Conservation (phyloP, 2,888 invertebrate genomes). For the Zonitis immaculata region DNA sequence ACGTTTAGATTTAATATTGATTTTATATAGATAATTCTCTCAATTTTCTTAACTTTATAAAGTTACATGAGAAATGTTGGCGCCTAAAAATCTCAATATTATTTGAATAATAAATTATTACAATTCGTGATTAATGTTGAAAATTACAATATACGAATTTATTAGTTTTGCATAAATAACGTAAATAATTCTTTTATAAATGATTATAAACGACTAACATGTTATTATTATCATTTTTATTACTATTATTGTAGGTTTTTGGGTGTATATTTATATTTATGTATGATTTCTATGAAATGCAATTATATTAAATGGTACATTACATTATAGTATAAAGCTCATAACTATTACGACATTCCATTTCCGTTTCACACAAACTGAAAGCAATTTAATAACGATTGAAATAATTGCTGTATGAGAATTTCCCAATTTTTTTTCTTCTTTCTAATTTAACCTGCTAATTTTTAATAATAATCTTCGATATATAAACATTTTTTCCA, state of each 20-base stretch:
- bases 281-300: slow-evolving; percentile 2
- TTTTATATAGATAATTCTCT: too few relatives aligned
- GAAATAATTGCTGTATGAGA: slow-evolving; percentile 6
- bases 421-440: background rate
- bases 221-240: background rate
- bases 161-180: background rate
- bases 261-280: slow-evolving; percentile 1
- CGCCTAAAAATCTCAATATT: background rate
- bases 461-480: too few relatives aligned
- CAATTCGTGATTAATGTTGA: background rate
- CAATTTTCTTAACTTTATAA: too few relatives aligned
- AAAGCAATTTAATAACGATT: slow-evolving; percentile 11
- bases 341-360: slow-evolving; percentile 10
- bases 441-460: too few relatives aligned
- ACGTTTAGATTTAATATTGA: too few relatives aligned
- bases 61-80: background rate
- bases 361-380: slow-evolving; percentile 15
- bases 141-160: background rate
- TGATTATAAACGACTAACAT: background rate
- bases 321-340: slow-evolving; percentile 12
- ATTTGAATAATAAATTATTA: too few relatives aligned
- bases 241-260: background rate
- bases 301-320: slow-evolving; percentile 11
- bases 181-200: background rate
- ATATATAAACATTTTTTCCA: too few relatives aligned